These are phyloP conservation scores for Picus viridis DNA, from an alignment of 2,797 vertebrate genomes.

Conservation along the genomic window DNA sequence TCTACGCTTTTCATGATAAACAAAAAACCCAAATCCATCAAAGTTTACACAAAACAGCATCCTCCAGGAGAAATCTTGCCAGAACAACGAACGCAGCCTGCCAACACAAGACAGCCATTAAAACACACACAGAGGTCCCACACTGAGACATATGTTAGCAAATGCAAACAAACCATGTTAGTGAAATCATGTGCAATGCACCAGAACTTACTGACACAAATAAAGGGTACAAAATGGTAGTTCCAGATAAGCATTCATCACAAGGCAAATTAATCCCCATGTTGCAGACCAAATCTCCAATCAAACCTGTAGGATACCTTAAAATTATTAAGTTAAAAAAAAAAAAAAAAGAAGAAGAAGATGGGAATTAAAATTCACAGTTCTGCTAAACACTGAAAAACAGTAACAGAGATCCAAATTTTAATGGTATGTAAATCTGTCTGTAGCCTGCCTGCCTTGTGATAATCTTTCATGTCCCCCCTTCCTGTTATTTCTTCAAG, in stretches of 20 bases:
- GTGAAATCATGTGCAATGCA: background rate
- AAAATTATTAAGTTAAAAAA: background rate
- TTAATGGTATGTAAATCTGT: background rate
- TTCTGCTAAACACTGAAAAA: background rate
- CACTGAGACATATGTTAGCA: conserved; percentile 38
- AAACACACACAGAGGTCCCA: conserved; percentile 31
- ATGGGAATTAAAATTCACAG: background rate
- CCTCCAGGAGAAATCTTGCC: conserved; percentile 18
- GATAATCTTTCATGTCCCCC: background rate
- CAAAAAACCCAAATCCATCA: background rate
- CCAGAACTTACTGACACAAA: background rate
- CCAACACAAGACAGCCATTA: conserved; percentile 47
- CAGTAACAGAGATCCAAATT: background rate
- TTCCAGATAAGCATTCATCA: background rate
- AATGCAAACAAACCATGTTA: conserved; percentile 35
- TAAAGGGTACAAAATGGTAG: background rate
- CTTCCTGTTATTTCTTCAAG: background rate
- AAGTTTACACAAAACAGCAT: conserved; percentile 13
- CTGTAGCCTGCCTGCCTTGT: accelerated
- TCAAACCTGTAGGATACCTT: background rate
- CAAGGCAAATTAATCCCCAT: background rate
- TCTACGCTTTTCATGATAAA: background rate
- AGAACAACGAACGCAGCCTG: background rate
- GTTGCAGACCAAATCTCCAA: background rate
- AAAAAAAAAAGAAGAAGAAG: background rate